phyloP scores from a whole-genome alignment of 2,797 vertebrate species.

The Lateolabrax maculatus region DNA sequence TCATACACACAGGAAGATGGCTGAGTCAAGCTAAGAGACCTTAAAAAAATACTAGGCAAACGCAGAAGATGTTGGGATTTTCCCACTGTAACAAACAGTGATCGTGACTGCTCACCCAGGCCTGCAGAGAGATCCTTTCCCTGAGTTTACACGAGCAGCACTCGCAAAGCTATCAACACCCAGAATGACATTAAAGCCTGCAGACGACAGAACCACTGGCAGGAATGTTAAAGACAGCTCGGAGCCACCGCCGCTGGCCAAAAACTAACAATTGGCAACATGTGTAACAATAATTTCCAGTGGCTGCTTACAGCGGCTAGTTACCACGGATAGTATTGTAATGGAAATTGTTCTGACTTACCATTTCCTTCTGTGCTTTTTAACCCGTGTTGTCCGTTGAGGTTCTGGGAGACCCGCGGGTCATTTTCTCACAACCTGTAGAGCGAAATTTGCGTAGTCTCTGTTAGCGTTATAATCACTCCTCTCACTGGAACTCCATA shows the following conservation, averaged over 20 bases:
- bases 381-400: no score
- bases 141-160: not conserved
- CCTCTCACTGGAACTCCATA: no score
- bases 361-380: no score
- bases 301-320: no score
- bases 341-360: not conserved
- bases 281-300: conserved; percentile 1
- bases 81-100: conserved; percentile 24
- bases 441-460: no score
- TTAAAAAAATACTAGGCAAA: conserved; percentile 40
- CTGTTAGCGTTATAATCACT: no score
- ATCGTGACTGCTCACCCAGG: not conserved
- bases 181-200: not conserved
- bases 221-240: no score
- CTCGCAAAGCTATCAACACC: not conserved
- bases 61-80: conserved; percentile 7
- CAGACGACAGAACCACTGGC: not conserved
- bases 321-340: not conserved
- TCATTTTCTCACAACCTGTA: no score
- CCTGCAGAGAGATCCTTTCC: not conserved
- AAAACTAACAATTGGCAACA: not conserved
- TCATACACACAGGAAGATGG: conserved; percentile 36
- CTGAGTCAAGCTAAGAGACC: conserved; percentile 53
- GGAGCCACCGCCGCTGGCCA: not conserved
- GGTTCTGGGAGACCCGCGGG: no score